These are phyloP conservation scores for Sturnus vulgaris DNA, from an alignment of 2,113 vertebrate genomes.

Conservation along the genomic window DNA sequence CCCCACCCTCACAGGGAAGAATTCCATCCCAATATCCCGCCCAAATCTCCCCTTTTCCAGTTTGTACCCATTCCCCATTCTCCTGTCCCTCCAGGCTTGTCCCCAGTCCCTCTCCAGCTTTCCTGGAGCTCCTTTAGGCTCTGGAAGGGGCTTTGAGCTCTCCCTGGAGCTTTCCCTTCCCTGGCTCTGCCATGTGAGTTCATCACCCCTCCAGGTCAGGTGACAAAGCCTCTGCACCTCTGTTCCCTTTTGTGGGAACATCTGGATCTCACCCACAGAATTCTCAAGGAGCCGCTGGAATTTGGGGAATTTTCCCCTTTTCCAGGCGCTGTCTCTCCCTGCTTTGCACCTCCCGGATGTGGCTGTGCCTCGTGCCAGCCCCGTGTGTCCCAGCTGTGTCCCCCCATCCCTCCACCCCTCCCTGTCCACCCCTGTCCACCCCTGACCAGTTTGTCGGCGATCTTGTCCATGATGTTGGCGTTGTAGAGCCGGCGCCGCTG, in stretches of 20 bases:
- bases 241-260: background rate
- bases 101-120: background rate
- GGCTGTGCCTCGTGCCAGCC: background rate
- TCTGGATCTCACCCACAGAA: background rate
- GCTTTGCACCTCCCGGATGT: background rate
- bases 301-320: background rate
- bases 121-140: background rate
- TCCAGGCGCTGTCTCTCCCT: background rate
- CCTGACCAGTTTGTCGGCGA: slow-evolving; percentile 88
- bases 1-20: background rate
- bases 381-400: background rate
- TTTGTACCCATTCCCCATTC: background rate
- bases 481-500: slow-evolving; percentile 92
- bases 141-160: fast-evolving
- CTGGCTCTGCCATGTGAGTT: background rate
- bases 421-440: fast-evolving
- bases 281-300: background rate
- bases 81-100: background rate
- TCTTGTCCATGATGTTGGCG: slow-evolving; percentile 91
- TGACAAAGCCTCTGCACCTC: background rate
- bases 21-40: background rate
- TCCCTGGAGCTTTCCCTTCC: background rate
- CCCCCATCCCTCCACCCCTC: background rate
- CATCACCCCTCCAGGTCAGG: background rate
- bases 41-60: background rate